Evolutionary conservation across 2,888 invertebrate genomes (phyloP).

Genomic region (Parthenolecanium corni): DNA sequence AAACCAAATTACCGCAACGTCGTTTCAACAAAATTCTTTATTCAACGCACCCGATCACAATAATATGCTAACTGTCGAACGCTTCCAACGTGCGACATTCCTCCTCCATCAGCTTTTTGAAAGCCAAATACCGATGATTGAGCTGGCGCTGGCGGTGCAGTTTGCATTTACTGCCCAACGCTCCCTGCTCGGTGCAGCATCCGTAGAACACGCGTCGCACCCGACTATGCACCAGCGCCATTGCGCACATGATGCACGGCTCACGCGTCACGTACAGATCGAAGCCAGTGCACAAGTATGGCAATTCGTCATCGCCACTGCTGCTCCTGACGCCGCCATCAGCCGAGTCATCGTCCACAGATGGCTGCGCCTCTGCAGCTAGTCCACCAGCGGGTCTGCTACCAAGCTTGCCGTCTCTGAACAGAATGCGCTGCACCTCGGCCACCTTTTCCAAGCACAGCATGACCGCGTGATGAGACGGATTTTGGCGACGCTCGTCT

Average conservation of each 20-base stretch:
- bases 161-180: constrained; percentile 56
- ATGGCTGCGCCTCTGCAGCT: neutral
- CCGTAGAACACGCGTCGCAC: constrained; percentile 69
- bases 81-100: constrained; percentile 28
- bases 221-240: constrained; percentile 89
- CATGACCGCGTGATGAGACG: constrained; percentile 74
- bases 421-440: constrained; percentile 47
- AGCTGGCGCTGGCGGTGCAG: constrained; percentile 65
- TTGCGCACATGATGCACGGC: constrained; percentile 89
- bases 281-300: constrained; percentile 79
- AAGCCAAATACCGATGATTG: constrained; percentile 89
- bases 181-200: constrained; percentile 49
- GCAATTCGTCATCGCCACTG: constrained; percentile 39
- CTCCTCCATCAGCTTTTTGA: constrained; percentile 41
- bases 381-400: constrained; percentile 21
- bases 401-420: neutral
- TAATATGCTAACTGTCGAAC: neutral
- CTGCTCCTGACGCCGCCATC: too few species aligned
- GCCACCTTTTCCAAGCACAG: constrained; percentile 76
- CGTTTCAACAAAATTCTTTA: too few species aligned
- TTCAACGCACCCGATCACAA: neutral
- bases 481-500: constrained; percentile 47
- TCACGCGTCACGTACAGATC: constrained; percentile 71
- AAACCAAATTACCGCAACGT: too few species aligned
- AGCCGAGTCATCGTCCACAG: neutral